Base-by-base conservation (phyloP, 2,888 invertebrate genomes). In the Hedya salicella region DNA sequence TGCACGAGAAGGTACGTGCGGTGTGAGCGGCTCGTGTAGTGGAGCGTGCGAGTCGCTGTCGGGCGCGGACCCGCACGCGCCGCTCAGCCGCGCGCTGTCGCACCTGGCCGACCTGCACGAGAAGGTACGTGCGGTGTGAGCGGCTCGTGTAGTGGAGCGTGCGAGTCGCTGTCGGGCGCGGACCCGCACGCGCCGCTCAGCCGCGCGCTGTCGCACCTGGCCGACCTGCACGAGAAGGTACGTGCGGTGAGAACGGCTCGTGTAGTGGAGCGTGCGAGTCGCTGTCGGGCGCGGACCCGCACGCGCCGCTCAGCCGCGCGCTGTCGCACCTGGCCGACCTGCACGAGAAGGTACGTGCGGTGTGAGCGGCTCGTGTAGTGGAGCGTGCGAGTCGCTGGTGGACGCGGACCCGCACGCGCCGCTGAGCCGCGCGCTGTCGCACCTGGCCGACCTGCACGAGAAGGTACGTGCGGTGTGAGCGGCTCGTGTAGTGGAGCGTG, bases 101-200 rank as follows among this genome's bases (percentile, higher is more conserved):
- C 9, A 3, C 54, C 40, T 98, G 49, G 97, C 98, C 0, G 98
- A 98, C 85, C 95, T 96, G 0, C 95, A 96, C 63, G 42, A 48
- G 62, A 44, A 53, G 54, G 53, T 36, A 36, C 19, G 6, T n/a
- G n/a, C n/a, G n/a, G n/a, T n/a, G n/a, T n/a, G 96, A 97, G 3
- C 97, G 96, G 96, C 98, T 93, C 92, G 99, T n/a, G n/a, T n/a
- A n/a, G n/a, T n/a, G n/a, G n/a, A n/a, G n/a, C n/a, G n/a, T n/a
- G n/a, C n/a, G n/a, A n/a, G n/a, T n/a, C 97, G 93, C 91, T 99
- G 32, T 97, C 98, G 71, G 97, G 97, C 66, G 97, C 97, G 66
- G 99, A 99, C 87, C 98, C 98, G 77, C 97, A 98, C 79, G 97
- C 97, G 69, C 96, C 96, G 0, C 91, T 98, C 25, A 97, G 97